Evolutionary conservation across 2,888 invertebrate species (phyloP).

Genomic region (Heliconius erato): DNA sequence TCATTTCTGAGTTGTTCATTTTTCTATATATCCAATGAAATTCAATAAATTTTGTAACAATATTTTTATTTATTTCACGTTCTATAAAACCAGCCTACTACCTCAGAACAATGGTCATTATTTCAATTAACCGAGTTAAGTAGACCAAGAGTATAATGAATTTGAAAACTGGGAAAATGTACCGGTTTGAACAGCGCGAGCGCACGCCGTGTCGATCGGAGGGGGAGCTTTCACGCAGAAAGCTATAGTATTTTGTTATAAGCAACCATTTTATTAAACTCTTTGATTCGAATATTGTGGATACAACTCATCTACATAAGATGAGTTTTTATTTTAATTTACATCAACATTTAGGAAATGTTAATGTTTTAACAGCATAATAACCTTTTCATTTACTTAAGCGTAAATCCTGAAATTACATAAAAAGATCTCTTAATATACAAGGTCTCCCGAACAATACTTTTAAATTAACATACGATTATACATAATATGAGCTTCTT

Average conservation of each 20-base stretch:
- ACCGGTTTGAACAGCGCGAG: conserved; percentile 41
- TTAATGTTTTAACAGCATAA: background rate
- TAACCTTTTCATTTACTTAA: conserved; percentile 36
- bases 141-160: conserved; percentile 53
- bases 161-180: conserved; percentile 57
- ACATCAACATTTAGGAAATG: background rate
- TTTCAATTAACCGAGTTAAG: conserved; percentile 53
- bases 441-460: conserved; percentile 12
- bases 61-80: background rate
- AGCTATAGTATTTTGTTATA: conserved; percentile 21
- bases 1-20: too few species aligned
- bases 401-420: conserved; percentile 34
- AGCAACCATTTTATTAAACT: background rate
- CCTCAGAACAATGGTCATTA: conserved; percentile 66
- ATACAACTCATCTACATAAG: background rate
- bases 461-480: conserved; percentile 12
- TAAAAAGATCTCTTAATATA: background rate
- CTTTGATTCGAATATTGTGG: background rate
- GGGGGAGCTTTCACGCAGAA: conserved; percentile 42
- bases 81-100: conserved; percentile 66
- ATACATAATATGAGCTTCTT: background rate
- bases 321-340: background rate
- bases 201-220: conserved; percentile 44
- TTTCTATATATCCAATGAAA: too few species aligned
- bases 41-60: background rate